Base-by-base conservation (phyloP, 2,888 invertebrate genomes). In the Ceriagrion tenellum region DNA sequence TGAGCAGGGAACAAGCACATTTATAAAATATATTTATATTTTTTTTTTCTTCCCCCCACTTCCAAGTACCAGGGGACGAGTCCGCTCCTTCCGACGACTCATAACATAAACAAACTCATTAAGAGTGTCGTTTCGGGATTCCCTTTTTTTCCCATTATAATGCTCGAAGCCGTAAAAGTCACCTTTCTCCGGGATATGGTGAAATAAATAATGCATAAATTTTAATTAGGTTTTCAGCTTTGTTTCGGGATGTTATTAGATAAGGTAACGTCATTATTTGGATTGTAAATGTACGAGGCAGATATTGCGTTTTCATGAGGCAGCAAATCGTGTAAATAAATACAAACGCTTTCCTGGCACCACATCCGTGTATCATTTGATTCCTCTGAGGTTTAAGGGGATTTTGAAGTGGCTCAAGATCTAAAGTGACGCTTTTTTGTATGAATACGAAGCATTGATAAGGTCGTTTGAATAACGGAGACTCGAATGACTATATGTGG, bases 81-180 rank as follows among this genome's bases (percentile, higher is more conserved):
- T 26, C 56, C 35, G 16, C 26, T 59, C 35, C 63, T 59, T 59
- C 63, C 23, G n/a, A 30, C 20, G 20, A 59, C 35, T 91, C 35
- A 69, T 40, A 63, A 40, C 63, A 91, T 63, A 63, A 63, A 91
- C 91, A 91, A 91, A 35, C 91, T 91, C 91, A 91, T 91, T 91
- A 91, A 40, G 63, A 59, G 8, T 35, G 26, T 20, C 40, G 40
- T 91, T 20, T 91, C 26, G 40, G 40, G 63, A 91, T 40, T 91
- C 63, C 40, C n/a, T 12, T 69, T 69, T 47, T 16, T 20, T 16
- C 59, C 23, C 20, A 63, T 35, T 69, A 40, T 26, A 91, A 59
- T 63, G 23, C 40, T 23, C 40, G 40, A n/a, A 59, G 91, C 63
- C 91, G 23, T 63, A 63, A 91, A 63, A 20, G 91, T 91, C 56